Base-by-base conservation (phyloP, 92 coral and sea anemone species). In the Palythoa heliodiscus region DNA sequence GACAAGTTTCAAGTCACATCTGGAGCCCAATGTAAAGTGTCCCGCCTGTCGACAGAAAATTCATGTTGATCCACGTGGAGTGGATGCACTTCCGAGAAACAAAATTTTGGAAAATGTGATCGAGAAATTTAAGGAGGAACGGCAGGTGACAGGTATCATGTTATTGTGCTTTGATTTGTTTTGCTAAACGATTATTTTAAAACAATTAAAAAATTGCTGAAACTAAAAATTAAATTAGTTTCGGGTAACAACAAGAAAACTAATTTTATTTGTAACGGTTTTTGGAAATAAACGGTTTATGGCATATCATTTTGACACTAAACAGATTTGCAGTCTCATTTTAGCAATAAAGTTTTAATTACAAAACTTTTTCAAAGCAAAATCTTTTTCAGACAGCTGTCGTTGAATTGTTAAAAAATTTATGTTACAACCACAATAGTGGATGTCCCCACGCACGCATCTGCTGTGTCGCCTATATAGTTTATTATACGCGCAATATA, bases 1-100 rank as follows among this genome's bases (percentile, higher is more conserved):
- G 7, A 73, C 90, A 7, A 87, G 72, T 53, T 85, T 84, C 53
- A 94, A 92, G 86, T 92, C 98, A 11, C 98, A 94, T 82, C 75
- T 94, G 52, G 93, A 92, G n/a, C 98, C 98, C 75, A 88, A 94
- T 71, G 98, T 94, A 35, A 94, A 90, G 69, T 94, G 98, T 52
- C 98, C 98, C 66, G 78, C 95, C 1, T 94, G 98, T 85, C 90
- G 98, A 50, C 92, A 90, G 57, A 94, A 87, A 87, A 86, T 94
- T 66, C 91, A 93, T n/a, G 90, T 88, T 2, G 98, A 92, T 85
- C 95, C 93, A 24, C 83, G 88, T 52, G 98, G 98, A 67, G 98
- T 94, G 1, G 93, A 92, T 13, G 93, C 92, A 35, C 84, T 94
- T 47, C 91, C 93, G 11, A 90, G 93, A 80, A 94, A 94, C 81